Conservation (phyloP, 2,797 vertebrate genomes). For the Sebastiscus albofasciatus region DNA sequence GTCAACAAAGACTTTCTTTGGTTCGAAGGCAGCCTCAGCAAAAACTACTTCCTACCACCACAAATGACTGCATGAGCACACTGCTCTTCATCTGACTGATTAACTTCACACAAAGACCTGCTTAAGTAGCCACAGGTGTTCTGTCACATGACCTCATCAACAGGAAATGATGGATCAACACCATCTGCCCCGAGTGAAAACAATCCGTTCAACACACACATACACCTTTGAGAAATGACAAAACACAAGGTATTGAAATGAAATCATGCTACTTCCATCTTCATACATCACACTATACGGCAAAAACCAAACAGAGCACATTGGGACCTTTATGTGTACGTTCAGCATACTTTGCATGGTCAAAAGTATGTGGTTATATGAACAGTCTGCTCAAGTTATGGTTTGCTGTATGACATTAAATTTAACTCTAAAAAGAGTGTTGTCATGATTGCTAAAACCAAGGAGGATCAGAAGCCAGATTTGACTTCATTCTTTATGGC, state of each 20-base stretch:
- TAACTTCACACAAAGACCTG: slow-evolving; percentile 10
- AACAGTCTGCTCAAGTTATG: background rate
- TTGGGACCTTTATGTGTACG: background rate
- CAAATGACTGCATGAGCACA: background rate
- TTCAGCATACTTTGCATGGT: background rate
- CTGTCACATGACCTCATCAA: slow-evolving; percentile 37
- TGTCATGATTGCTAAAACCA: too few relatives aligned
- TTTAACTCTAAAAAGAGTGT: too few relatives aligned
- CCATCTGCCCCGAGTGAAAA: slow-evolving; percentile 5
- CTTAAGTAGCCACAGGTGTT: slow-evolving; percentile 47
- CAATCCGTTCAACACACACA: background rate
- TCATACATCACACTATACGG: background rate
- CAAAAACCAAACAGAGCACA: too few relatives aligned
- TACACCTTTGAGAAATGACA: background rate
- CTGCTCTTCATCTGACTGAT: slow-evolving; percentile 6
- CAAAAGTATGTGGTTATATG: background rate
- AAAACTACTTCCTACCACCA: too few relatives aligned
- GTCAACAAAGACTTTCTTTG: background rate
- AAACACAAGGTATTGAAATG: background rate
- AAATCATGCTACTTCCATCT: background rate
- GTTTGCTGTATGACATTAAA: too few relatives aligned
- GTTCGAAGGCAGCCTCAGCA: background rate
- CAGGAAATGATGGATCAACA: slow-evolving; percentile 29
- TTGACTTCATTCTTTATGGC: too few relatives aligned
- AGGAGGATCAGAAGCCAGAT: too few relatives aligned